A percentile compares a stretch with the other conserved stretches of the same genome.
Conservation (phyloP, 2,113 vertebrate genomes). For the Festucalex cinctus region DNA sequence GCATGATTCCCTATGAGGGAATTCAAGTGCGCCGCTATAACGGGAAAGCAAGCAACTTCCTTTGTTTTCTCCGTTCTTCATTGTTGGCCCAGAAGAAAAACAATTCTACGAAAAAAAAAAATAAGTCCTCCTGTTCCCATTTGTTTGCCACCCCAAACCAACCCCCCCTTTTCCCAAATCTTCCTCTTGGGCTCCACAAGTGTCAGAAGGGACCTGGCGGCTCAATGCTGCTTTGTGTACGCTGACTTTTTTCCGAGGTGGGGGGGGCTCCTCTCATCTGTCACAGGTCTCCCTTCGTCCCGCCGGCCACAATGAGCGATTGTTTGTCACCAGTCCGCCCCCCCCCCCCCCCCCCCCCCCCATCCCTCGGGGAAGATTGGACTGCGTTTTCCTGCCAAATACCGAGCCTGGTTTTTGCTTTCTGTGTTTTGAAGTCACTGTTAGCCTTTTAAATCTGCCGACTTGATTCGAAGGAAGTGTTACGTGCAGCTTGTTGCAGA, state of each 20-base stretch:
- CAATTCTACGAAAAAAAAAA: slow-evolving; percentile 12
- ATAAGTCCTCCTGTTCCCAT: not conserved
- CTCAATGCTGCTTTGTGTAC: slow-evolving; percentile 94
- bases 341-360: slow-evolving; percentile 60
- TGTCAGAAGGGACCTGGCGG: slow-evolving; percentile 89
- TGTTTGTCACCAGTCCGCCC: slow-evolving; percentile 97
- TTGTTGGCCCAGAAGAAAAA: slow-evolving; percentile 7
- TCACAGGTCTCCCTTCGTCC: slow-evolving; percentile 94
- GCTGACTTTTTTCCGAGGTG: slow-evolving; percentile 80
- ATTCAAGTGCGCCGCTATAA: not conserved
- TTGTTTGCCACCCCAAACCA: not conserved
- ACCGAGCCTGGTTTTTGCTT: slow-evolving; percentile 88
- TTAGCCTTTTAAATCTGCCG: not conserved
- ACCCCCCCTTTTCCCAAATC: slow-evolving; percentile 63
- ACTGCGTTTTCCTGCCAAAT: slow-evolving; percentile 96
- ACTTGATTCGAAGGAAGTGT: not conserved
- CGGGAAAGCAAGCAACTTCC: not conserved
- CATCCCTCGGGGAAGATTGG: slow-evolving; percentile 80
- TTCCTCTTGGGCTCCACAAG: slow-evolving; percentile 89
- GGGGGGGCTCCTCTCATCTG: slow-evolving; percentile 89
- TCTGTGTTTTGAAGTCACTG: slow-evolving; percentile 56
- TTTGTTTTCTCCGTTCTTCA: slow-evolving; percentile 1
- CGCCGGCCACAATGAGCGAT: slow-evolving; percentile 90
- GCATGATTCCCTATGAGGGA: not conserved
- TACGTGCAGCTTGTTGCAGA: not conserved